A percentile compares a stretch with the other conserved stretches of the same genome.
These are phyloP conservation scores for Moxostoma hubbsi DNA, from an alignment of 2,797 vertebrate species.

Conservation along the genomic window DNA sequence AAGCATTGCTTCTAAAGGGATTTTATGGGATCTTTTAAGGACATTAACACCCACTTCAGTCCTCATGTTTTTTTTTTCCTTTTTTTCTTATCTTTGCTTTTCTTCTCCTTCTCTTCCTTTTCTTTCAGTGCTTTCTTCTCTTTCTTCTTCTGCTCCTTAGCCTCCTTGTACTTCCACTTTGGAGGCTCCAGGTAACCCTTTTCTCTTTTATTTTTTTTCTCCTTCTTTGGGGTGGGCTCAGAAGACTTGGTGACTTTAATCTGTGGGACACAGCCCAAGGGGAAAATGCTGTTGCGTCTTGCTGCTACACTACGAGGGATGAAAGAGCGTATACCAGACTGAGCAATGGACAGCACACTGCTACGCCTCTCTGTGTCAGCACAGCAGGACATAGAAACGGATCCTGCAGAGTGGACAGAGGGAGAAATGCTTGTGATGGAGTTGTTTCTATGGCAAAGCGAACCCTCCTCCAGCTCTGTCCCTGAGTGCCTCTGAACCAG, in stretches of 20 bases:
- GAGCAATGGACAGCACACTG: constrained; percentile 70
- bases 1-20: too few species aligned
- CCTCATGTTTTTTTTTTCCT: constrained; percentile 14
- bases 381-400: constrained; percentile 35
- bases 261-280: constrained; percentile 76
- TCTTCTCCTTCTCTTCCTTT: constrained; percentile 50
- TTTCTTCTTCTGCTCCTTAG: constrained; percentile 73
- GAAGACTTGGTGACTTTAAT: constrained; percentile 77
- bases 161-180: constrained; percentile 83
- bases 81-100: constrained; percentile 48
- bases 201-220: constrained; percentile 45
- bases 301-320: constrained; percentile 65
- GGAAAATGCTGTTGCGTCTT: constrained; percentile 73
- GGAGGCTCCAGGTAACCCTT: constrained; percentile 77
- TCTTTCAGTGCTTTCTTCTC: constrained; percentile 69
- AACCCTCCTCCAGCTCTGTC: constrained; percentile 59
- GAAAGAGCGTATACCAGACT: constrained; percentile 64
- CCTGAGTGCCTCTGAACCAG: constrained; percentile 72
- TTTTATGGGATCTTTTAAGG: too few species aligned
- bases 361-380: constrained; percentile 50
- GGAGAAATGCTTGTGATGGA: constrained; percentile 60
- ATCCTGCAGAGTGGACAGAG: constrained; percentile 53
- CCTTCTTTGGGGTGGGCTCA: constrained; percentile 51
- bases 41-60: background rate
- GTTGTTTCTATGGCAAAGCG: constrained; percentile 69